phyloP scores from a whole-genome alignment of 2,888 invertebrate genomes.

The Acholoe squamosa region DNA sequence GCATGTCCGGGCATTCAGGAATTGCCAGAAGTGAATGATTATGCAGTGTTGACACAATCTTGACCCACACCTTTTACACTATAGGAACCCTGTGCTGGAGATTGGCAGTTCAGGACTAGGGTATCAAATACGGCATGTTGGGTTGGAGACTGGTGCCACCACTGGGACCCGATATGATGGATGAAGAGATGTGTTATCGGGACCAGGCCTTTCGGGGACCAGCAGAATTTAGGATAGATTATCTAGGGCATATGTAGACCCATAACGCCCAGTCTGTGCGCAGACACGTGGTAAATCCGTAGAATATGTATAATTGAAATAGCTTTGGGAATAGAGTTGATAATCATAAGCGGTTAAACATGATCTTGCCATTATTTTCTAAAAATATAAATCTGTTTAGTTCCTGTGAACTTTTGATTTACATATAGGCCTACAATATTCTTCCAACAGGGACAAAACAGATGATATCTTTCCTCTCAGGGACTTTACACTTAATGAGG shows the following conservation, averaged over 20 bases:
- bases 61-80: not conserved
- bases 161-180: slow-evolving; percentile 28
- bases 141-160: slow-evolving; percentile 10
- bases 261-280: not conserved
- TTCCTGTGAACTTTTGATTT: too few relatives aligned
- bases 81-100: not conserved
- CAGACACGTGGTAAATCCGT: too few relatives aligned
- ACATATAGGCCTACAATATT: too few relatives aligned
- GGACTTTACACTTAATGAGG: not conserved
- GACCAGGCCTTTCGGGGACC: not conserved
- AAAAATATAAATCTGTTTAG: too few relatives aligned
- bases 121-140: not conserved
- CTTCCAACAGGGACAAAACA: too few relatives aligned
- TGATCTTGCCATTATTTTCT: too few relatives aligned
- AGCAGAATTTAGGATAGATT: not conserved
- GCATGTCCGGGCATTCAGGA: too few relatives aligned
- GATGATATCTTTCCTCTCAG: not conserved
- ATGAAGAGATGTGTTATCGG: slow-evolving; percentile 26
- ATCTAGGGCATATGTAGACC: not conserved
- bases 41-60: too few relatives aligned
- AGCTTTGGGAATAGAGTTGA: too few relatives aligned
- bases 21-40: too few relatives aligned
- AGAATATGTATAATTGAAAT: too few relatives aligned
- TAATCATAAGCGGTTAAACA: too few relatives aligned
- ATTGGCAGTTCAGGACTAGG: not conserved